A percentile compares a stretch with the other conserved stretches of the same genome.
These are phyloP conservation scores for Smittia aterrima DNA, from an alignment of 2,888 invertebrate genomes.

Conservation along the genomic window DNA sequence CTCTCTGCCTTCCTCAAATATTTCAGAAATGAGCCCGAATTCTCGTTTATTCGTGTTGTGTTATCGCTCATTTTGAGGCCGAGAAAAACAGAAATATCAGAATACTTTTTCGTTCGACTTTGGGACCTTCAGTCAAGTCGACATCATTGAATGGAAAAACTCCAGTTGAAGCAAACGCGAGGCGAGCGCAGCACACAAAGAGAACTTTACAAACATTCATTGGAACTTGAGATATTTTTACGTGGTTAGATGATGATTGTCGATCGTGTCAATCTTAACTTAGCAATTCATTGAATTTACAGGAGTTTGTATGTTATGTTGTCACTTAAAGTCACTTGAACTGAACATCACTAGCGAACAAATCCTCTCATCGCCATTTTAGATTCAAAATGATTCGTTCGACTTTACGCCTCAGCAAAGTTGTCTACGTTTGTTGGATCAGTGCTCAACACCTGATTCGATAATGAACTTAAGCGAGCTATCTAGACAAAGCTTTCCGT, in stretches of 20 bases:
- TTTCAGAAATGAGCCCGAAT: neutral
- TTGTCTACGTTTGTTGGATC: neutral
- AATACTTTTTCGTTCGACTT: neutral
- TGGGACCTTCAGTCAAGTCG: constrained; percentile 15
- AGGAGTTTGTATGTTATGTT: neutral
- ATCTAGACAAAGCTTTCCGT: neutral
- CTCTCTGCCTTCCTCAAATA: neutral
- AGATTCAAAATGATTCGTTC: constrained; percentile 8
- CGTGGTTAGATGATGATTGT: neutral
- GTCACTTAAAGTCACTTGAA: neutral
- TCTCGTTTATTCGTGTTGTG: neutral
- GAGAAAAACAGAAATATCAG: constrained; percentile 9
- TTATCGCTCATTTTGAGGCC: neutral
- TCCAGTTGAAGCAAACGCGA: neutral
- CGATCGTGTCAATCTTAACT: neutral
- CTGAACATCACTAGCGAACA: constrained; percentile 14
- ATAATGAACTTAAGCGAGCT: neutral
- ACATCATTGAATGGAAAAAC: neutral
- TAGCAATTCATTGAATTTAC: neutral
- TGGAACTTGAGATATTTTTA: constrained; percentile 26
- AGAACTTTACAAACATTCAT: constrained; percentile 3
- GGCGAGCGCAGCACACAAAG: constrained; percentile 6
- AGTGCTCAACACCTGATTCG: neutral
- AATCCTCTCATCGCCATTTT: constrained; percentile 35
- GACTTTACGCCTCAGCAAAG: neutral